These are phyloP conservation scores for Sarcophaga subvicina DNA, from an alignment of 2,888 invertebrate genomes.

Conservation along the genomic window DNA sequence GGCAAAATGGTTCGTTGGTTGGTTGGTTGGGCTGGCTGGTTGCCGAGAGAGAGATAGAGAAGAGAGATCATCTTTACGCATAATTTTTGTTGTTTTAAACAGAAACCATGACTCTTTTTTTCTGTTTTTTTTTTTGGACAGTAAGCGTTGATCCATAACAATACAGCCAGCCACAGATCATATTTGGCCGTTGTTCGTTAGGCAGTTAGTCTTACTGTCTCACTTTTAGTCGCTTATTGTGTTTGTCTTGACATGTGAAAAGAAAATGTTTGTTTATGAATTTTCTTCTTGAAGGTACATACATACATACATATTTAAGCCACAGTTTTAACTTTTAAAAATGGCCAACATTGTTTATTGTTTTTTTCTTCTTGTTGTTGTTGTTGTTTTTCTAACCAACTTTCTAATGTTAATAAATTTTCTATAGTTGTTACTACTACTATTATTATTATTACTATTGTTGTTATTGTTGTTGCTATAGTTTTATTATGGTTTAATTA, in stretches of 20 bases:
- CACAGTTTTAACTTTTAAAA: conserved; percentile 7
- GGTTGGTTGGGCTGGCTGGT: not conserved
- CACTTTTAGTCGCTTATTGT: not conserved
- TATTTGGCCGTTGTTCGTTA: conserved; percentile 35
- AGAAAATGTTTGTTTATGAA: conserved; percentile 47
- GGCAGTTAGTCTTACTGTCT: not conserved
- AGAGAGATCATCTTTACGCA: conserved; percentile 65
- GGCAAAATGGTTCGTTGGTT: conserved; percentile 18
- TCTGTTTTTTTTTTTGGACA: not conserved
- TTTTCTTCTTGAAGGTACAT: not conserved
- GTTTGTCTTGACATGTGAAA: conserved; percentile 57
- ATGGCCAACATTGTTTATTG: conserved; percentile 48
- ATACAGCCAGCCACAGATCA: conserved; percentile 50
- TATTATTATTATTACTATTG: too few relatives aligned
- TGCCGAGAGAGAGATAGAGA: not conserved
- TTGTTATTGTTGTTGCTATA: not conserved
- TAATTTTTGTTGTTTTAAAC: conserved; percentile 27
- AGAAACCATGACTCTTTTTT: conserved; percentile 54
- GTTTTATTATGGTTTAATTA: conserved; percentile 67
- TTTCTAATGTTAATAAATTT: conserved; percentile 64
- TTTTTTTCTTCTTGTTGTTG: conserved; percentile 22
- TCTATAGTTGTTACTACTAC: not conserved
- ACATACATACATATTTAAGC: conserved; percentile 1
- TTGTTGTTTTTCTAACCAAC: conserved; percentile 36
- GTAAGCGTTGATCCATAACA: conserved; percentile 67